phyloP scores from a whole-genome alignment of 2,113 vertebrate genomes.

The Rhagologus leucostigma region DNA sequence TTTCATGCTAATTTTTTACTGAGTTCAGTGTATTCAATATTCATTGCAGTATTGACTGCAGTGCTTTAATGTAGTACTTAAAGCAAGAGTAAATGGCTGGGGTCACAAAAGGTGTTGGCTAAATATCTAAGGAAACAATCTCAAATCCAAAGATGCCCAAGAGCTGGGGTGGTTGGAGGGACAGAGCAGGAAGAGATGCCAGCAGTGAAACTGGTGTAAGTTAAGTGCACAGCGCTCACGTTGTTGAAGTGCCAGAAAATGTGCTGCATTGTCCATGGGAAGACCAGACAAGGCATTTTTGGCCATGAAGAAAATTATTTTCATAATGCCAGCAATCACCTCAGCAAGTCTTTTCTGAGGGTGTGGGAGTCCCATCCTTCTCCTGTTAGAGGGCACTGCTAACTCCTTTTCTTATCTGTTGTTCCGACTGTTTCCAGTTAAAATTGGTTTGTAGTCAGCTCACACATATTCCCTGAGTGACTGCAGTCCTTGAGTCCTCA shows the following conservation, averaged over 20 bases:
- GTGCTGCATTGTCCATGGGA: not conserved
- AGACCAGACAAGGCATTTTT: not conserved
- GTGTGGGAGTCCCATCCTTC: too few relatives aligned
- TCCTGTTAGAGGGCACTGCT: not conserved
- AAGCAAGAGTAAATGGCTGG: not conserved
- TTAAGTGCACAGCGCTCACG: too few relatives aligned
- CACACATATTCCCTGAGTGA: not conserved
- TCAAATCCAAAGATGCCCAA: not conserved
- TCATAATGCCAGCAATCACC: not conserved
- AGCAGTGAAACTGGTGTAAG: not conserved
- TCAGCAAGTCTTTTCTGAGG: not conserved
- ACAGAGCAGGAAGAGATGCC: not conserved
- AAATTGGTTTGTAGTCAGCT: not conserved
- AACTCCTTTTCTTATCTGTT: not conserved
- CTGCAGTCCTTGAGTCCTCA: not conserved
- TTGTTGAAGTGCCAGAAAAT: not conserved
- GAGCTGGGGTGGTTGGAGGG: not conserved
- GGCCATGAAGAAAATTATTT: rapidly evolving
- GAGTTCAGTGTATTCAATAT: not conserved
- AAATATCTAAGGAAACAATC: not conserved
- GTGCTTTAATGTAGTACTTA: not conserved
- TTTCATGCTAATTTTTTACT: not conserved
- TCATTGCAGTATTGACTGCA: not conserved
- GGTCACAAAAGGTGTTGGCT: not conserved
- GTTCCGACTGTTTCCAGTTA: not conserved